Evolutionary conservation across 2,113 vertebrate genomes (phyloP).

Genomic region (Triplophysa rosa): DNA sequence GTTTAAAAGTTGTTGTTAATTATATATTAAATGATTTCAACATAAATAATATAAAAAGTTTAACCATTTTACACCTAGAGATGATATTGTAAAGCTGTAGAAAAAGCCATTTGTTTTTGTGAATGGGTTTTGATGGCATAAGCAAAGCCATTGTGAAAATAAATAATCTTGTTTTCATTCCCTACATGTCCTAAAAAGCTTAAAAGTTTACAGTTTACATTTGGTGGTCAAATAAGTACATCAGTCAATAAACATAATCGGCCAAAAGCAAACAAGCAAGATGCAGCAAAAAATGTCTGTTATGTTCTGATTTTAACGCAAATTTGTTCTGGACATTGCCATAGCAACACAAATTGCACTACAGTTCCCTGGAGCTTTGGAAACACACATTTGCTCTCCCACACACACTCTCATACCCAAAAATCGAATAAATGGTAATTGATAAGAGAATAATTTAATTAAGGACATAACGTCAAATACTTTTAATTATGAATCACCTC

Average conservation of each 20-base stretch:
- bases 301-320: not conserved
- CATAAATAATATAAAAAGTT: no score
- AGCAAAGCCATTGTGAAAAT: no score
- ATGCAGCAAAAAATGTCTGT: slow-evolving; percentile 25
- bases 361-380: slow-evolving; percentile 42
- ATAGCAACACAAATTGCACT: slow-evolving; percentile 41
- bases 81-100: no score
- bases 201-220: not conserved
- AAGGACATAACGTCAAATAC: no score
- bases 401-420: slow-evolving; percentile 12
- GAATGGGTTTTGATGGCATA: no score
- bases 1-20: no score
- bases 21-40: no score
- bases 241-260: not conserved
- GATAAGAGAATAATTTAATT: slow-evolving; percentile 26
- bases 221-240: not conserved
- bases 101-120: no score
- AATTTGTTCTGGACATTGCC: slow-evolving; percentile 31
- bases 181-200: not conserved
- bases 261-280: slow-evolving; percentile 33
- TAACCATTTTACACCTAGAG: no score
- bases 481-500: no score
- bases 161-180: not conserved
- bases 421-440: slow-evolving; percentile 16
- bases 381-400: slow-evolving; percentile 1